Base-by-base conservation (phyloP, 1,140 invertebrate species). In the Mycetomoellerius zeteki region DNA sequence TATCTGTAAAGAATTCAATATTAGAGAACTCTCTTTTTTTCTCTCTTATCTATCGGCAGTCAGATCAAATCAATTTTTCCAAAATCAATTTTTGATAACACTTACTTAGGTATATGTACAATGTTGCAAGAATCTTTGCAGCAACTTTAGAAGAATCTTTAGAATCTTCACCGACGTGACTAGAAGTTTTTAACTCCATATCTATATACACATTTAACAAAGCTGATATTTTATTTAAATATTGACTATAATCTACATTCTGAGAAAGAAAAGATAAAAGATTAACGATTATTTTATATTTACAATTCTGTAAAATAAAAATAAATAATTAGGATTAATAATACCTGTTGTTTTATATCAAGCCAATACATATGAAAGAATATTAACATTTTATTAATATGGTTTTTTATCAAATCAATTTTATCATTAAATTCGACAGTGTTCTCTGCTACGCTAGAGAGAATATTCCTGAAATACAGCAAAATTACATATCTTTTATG, bases 91-190 rank as follows among this genome's bases (percentile, higher is more conserved):
- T n/a, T 30, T 19, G 12, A n/a, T 64, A 24, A 54, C 27, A 90
- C 90, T 89, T 90, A 94, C 94, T 91, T 89, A 95, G 88, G 78
- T 94, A 95, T 80, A 95, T 92, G 30, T 92, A 91, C 30, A 95
- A 76, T 75, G 88, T 89, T 87, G 92, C 93, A 30, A 93, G 58
- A 52, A 95, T 78, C 69, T 92, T 93, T 52, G 88, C 89, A 72
- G 91, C 86, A 50, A 93, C 81, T 69, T 92, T 82, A 64, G 80
- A 54, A 14, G 76, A 82, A 86, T 92, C 88, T 65, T 71, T 72
- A 85, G 77, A 82, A 86, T 92, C 88, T 65, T 71, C 69, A 85
- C 77, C 37, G 37, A 43, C 85, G 24, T 56, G 67, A 72, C 71
- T 88, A 14, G 69, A 88, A 71, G 91, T 89, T 90, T 88, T 90